Evolutionary conservation across 2,797 vertebrate species (phyloP).

Genomic region (Phataginus tricuspis): DNA sequence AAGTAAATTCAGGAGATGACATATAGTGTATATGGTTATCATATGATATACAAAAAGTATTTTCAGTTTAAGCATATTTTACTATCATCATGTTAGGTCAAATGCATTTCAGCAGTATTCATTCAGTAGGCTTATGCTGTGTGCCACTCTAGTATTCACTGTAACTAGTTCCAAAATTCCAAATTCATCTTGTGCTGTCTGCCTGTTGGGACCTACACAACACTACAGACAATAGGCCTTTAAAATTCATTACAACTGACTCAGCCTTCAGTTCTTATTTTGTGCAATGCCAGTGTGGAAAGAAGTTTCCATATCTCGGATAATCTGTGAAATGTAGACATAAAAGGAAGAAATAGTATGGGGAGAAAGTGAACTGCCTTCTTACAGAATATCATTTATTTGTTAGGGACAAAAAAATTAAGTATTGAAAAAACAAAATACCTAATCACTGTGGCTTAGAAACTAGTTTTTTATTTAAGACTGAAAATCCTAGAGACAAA

Average conservation of each 20-base stretch:
- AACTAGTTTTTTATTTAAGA: slow-evolving; percentile 17
- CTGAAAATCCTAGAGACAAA: neutral
- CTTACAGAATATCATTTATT: neutral
- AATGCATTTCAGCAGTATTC: neutral
- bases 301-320: neutral
- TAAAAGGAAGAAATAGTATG: neutral
- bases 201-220: neutral
- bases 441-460: neutral
- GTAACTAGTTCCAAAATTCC: neutral
- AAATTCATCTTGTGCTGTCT: neutral
- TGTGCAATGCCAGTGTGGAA: neutral
- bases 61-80: neutral
- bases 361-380: neutral
- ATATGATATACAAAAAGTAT: neutral
- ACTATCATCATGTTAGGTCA: neutral
- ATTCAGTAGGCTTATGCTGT: neutral
- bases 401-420: neutral
- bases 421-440: slow-evolving; percentile 43
- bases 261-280: slow-evolving; percentile 30
- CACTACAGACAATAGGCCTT: neutral
- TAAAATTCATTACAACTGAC: slow-evolving; percentile 32
- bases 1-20: slow-evolving; percentile 18
- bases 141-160: neutral
- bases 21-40: neutral
- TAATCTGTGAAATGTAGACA: slow-evolving; percentile 25